phyloP scores from a whole-genome alignment of 1,140 invertebrate species.

The Anastrepha obliqua region DNA sequence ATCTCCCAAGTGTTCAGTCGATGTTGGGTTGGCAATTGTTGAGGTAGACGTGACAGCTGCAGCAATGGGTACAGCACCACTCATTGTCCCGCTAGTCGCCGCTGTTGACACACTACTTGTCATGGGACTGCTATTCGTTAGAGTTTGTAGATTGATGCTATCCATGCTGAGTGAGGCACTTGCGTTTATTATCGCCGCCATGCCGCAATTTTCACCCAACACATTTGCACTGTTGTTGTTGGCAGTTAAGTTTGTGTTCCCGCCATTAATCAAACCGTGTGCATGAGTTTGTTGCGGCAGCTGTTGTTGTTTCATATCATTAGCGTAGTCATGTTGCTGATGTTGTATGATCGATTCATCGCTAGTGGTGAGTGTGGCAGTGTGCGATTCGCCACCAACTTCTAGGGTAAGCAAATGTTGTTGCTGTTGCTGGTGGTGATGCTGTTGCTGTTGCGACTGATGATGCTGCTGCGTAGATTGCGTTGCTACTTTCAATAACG shows the following conservation, averaged over 20 bases:
- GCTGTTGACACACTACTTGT: background rate
- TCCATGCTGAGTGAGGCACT: conserved; percentile 30
- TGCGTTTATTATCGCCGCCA: background rate
- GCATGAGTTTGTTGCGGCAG: background rate
- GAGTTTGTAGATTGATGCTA: background rate
- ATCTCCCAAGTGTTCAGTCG: conserved; percentile 59
- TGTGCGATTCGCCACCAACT: background rate
- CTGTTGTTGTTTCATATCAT: conserved; percentile 40
- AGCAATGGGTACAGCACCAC: background rate
- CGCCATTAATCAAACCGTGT: background rate
- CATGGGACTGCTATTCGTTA: background rate
- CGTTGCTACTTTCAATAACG: background rate
- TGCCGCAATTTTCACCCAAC: background rate
- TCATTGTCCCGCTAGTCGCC: background rate
- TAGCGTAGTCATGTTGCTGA: background rate
- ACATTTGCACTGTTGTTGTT: conserved; percentile 2
- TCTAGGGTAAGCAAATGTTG: conserved; percentile 9
- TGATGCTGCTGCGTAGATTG: conserved; percentile 54
- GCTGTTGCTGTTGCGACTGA: conserved; percentile 28
- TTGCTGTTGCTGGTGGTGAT: conserved; percentile 17
- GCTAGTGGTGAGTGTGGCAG: conserved; percentile 18
- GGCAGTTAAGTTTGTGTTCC: conserved; percentile 24
- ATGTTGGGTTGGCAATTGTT: conserved; percentile 31
- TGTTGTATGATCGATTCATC: background rate
- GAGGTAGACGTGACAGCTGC: background rate